Evolutionary conservation across 2,888 invertebrate species (phyloP).

Genomic region (Apamea sordens): DNA sequence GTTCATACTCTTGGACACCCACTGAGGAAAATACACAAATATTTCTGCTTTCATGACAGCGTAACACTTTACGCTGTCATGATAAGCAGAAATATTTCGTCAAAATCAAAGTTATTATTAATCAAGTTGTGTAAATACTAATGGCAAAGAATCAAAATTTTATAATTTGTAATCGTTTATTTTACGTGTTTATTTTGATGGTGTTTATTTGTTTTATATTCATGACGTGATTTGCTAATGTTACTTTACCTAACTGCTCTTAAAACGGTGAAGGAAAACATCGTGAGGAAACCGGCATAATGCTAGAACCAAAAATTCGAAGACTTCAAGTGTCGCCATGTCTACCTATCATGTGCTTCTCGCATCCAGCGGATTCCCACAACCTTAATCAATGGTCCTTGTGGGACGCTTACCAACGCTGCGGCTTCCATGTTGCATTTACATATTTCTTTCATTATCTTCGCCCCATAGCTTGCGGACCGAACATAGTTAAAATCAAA

Average conservation of each 20-base stretch:
- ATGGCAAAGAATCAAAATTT: not conserved
- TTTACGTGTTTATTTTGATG: not conserved
- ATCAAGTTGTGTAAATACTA: slow-evolving; percentile 15
- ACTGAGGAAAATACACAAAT: slow-evolving; percentile 12
- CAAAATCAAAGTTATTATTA: not conserved
- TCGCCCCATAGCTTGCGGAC: not conserved
- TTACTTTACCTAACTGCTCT: not conserved
- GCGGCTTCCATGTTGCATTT: not conserved
- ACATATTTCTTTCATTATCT: not conserved
- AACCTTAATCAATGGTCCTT: not conserved
- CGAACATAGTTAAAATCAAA: not conserved
- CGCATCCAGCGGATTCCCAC: not conserved
- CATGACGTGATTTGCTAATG: not conserved
- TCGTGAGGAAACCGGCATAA: too few relatives aligned
- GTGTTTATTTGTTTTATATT: not conserved
- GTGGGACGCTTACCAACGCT: not conserved
- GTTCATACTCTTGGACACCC: not conserved
- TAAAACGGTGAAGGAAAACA: too few relatives aligned
- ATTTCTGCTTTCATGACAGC: slow-evolving; percentile 15
- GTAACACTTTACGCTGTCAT: not conserved
- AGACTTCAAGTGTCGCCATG: not conserved
- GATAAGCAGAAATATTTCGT: too few relatives aligned
- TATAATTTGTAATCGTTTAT: not conserved
- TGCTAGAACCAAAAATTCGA: not conserved
- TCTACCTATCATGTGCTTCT: not conserved